Evolutionary conservation across 2,888 invertebrate genomes (phyloP), one percentile per base, ranked within the genome.

Genomic region (Pammene aurita): DNA sequence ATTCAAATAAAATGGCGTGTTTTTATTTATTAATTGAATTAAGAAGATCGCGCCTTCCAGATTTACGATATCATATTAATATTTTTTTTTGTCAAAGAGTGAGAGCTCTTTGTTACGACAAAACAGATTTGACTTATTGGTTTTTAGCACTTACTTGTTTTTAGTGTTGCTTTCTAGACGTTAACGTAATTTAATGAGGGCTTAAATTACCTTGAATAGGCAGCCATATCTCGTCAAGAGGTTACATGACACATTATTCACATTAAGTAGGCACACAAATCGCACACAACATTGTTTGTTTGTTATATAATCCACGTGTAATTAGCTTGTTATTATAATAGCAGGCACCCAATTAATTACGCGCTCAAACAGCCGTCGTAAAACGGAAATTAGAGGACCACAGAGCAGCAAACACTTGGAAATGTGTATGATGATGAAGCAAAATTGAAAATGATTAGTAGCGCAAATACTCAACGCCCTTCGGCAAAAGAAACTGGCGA

Each of bases 351-450:
- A 57, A 68, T 68, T 63, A 68, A 63, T 63, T 63, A 63, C 48
- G 56, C 6, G 54, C 38, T 52, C 66, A 55, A 67, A 68, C 63
- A 63, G 7, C 42, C 64, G 38, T 54, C 67, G 74, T 72, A 73
- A 74, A 73, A 73, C 63, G 44, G 72, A 72, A 72, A 72, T 73
- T 72, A 66, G 66, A 38, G 65, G 46, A 16, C 60, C 70, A 55
- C 54, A 70, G 60, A 41, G 38, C n/a, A 58, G 44, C 57, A 54
- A 60, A 66, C 44, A 58, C 55, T 18, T 41, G 14, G 26, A n/a
- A 18, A n/a, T 34, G 50, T 7, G 50, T 52, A 13, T 52, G 11
- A 1, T 58, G 16, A 34, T 34, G 42, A 34, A 34, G 14, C 56
- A 6, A 44, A 58, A 44, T 58, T 10, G 26, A 58, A 26, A 44